Base-by-base conservation (phyloP, 1,140 invertebrate species). In the Drosophila gunungcola region DNA sequence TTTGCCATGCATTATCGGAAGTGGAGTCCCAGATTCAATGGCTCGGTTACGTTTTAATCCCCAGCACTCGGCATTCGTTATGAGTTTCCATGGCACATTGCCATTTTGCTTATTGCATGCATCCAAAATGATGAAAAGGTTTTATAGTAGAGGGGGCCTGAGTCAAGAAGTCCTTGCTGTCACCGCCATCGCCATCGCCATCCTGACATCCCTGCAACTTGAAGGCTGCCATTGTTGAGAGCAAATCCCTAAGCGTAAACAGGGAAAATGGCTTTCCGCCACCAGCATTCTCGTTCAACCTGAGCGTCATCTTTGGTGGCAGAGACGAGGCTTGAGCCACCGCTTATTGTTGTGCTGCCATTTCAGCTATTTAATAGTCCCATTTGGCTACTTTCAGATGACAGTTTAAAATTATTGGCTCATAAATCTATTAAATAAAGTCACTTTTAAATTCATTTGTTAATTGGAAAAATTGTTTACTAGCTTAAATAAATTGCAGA, bases 241-340 rank as follows among this genome's bases (percentile, higher is more conserved):
- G 62, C 54, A 86, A 86, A 78, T 88, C 82, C 83, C 83, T 64
- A 45, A 72, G 75, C 83, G 69, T 49, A 69, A 82, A 61, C 78
- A 57, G 53, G 68, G 69, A 86, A 79, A 85, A 86, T 81, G 63
- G 69, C 57, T 81, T 84, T 85, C 80, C 76, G 81, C 39, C 77
- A 69, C 67, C 60, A 70, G 62, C 57, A 67, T 61, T 60, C 36
- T 79, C 45, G 34, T 61, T 16, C 57, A 57, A 60, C 58, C 55
- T 56, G 46, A 52, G 57, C 32, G 41, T 39, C 41, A 48, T 16
- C 64, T 54, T 51, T 39, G 54, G 39, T 32, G 52, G 36, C 52
- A 41, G 38, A 25, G 38, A 34, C 60, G 60, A 25, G 58, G 63
- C 34, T 34, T 25, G 36, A 49, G 58, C 57, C 21, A 29, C n/a